phyloP scores from a whole-genome alignment of 2,888 invertebrate species.

The Lasioglossum malachurum region DNA sequence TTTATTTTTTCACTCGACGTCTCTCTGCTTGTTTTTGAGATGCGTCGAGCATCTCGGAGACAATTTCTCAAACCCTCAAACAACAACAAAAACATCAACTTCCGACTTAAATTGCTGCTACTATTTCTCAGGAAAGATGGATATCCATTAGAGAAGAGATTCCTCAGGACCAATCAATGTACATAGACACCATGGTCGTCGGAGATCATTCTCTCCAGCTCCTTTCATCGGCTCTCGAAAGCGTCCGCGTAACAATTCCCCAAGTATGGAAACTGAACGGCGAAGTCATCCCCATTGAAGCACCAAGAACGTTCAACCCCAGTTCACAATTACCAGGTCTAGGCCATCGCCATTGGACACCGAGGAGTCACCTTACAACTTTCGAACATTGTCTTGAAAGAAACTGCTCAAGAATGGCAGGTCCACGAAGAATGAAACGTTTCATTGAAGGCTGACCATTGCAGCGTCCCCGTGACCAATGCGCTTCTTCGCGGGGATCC shows the following conservation, averaged over 20 bases:
- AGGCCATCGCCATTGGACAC: neutral
- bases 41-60: constrained; percentile 9
- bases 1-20: constrained; percentile 51
- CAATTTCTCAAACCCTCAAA: constrained; percentile 20
- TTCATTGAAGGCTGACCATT: constrained; percentile 57
- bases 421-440: constrained; percentile 44
- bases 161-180: neutral
- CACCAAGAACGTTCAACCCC: neutral
- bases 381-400: neutral
- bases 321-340: neutral
- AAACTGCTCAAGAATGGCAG: constrained; percentile 26
- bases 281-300: neutral
- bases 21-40: constrained; percentile 14
- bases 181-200: neutral
- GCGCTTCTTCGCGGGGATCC: constrained; percentile 55
- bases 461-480: constrained; percentile 49
- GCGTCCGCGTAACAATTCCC: neutral
- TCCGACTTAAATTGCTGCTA: neutral
- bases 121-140: neutral
- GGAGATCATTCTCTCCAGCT: neutral
- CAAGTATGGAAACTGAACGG: neutral
- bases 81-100: neutral
- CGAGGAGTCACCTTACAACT: neutral
- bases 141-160: neutral
- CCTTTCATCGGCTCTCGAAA: neutral